Evolutionary conservation across 2,113 vertebrate genomes (phyloP), one percentile per base, ranked within the genome.

Genomic region (Bagarius yarrelli): DNA sequence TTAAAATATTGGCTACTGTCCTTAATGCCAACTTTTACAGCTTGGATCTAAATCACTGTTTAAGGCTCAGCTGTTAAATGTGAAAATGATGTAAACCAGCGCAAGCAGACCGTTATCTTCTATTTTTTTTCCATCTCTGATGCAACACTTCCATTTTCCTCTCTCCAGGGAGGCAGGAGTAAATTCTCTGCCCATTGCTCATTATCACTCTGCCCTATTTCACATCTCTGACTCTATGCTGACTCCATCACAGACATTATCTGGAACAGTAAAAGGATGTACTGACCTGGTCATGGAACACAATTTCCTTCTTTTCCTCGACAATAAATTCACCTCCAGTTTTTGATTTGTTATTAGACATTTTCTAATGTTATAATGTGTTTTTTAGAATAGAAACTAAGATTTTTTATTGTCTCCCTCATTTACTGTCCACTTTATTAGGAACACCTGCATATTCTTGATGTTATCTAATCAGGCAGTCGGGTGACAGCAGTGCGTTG

Each of bases 1-100:
- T 12, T 67, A 4, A 70, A n/a, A 18, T n/a, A 18, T 69, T 69
- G 36, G 36, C 44, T 69, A 69, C 12, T 69, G n/a, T 23, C 14
- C 5, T 30, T 16, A 13, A 44, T 9, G 3, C 32, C 5, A 13
- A 8, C 14, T 32, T 25, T 64, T 34, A 36, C 32, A 34, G 30
- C 21, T 11, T 40, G 30, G 12, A 40, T 63, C 13, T 81, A 63
- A 30, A 19, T 27, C 16, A 76, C 50, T 23, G n/a, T 4, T 61
- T 32, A 52, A 72, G 32, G 61, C 36, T 56, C 34, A 50, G 30
- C 53, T 83, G 64, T 32, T 25, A 36, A 60, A 47, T 34, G 72
- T 80, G 30, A 69, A 79, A 83, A 83, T 89, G 86, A 87, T 88
- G 87, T 85, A 88, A 88, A 87, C 52, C 61, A 52, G 36, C 80